These are phyloP conservation scores for Idaea biselata DNA, from an alignment of 2,888 invertebrate species.

Conservation along the genomic window DNA sequence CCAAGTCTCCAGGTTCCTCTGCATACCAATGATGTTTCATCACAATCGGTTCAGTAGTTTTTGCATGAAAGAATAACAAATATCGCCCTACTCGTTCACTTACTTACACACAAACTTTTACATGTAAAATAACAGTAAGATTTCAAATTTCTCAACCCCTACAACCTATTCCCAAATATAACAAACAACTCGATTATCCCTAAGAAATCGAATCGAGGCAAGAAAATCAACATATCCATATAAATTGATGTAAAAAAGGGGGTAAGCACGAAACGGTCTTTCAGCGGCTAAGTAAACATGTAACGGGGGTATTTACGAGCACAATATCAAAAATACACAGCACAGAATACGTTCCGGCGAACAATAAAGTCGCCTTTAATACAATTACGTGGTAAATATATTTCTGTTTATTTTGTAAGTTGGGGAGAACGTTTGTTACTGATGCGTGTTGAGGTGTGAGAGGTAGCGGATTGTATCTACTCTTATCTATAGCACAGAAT, in stretches of 20 bases:
- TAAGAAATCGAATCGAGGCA: neutral
- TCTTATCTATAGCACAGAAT: no score
- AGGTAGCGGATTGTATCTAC: conserved; percentile 20
- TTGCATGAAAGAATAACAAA: no score
- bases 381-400: conserved; percentile 73
- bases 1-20: no score
- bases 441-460: conserved; percentile 21
- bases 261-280: neutral
- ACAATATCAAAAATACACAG: conserved; percentile 56
- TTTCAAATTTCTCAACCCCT: neutral
- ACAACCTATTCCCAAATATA: neutral
- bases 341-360: conserved; percentile 53
- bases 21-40: no score
- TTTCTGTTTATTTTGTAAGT: conserved; percentile 72
- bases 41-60: no score
- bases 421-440: conserved; percentile 53
- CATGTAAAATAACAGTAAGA: no score
- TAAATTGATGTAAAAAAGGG: neutral
- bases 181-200: conserved; percentile 1
- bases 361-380: conserved; percentile 76
- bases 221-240: conserved; percentile 1
- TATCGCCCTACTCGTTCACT: no score
- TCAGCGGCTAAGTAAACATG: conserved; percentile 16
- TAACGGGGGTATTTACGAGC: conserved; percentile 28
- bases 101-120: no score